Base-by-base conservation (phyloP, 2,888 invertebrate genomes). In the Noctua comes region DNA sequence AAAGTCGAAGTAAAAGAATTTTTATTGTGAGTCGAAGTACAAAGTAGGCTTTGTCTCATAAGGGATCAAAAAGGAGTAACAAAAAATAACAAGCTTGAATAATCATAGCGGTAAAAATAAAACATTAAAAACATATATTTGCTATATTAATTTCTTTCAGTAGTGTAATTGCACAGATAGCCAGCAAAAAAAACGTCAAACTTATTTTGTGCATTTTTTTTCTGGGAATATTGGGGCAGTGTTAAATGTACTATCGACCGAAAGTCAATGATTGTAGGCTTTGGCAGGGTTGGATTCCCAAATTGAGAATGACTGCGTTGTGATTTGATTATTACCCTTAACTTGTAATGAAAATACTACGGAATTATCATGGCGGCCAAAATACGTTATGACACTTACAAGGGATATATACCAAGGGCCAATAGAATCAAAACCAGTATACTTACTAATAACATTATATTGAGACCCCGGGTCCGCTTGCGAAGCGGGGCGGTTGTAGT, bases 381-480 rank as follows among this genome's bases (percentile, higher is more conserved):
- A 73, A 70, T 72, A 84, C 65, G 69, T 76, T 69, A 84, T 80
- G 54, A 84, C 77, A 73, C 77, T 83, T 64, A 79, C 48, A 59
- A 68, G 48, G 68, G 51, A 57, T 71, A 40, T 40, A 16, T 69
- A 71, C 48, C 54, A 68, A 68, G 84, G 71, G 75, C 59, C 64
- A 76, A 84, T 75, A 31, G 73, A 81, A 84, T 84, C 81, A 80
- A 73, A 84, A 84, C 66, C 70, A 76, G 68, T 13, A 54, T 68
- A 79, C 79, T 82, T 80, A 73, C 72, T 76, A 84, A 83, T 84
- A 76, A 62, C 40, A 76, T 83, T 84, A 83, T 54, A 84, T 77
- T 68, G 75, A 65, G 65, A 79, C 68, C 64, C 40, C 73, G 69
- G 59, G 68, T 70, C 40, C 59, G 68, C 64, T 75, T 69, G 69